Evolutionary conservation across 2,113 vertebrate species (phyloP), one percentile per base, ranked within the genome.

Genomic region (Atractosteus spatula): DNA sequence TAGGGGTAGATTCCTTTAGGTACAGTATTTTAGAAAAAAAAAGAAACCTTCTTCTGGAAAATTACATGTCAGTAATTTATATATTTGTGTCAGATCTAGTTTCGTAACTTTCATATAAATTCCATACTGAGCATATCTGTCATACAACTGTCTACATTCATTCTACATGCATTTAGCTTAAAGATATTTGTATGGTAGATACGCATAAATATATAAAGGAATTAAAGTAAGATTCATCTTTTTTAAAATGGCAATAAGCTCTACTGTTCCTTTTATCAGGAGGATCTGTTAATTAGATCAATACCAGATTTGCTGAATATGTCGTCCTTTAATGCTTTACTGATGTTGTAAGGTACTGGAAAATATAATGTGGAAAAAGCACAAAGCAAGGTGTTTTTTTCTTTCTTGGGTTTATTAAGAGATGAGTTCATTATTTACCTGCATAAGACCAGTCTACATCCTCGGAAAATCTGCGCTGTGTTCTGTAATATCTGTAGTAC

Each of bases 361-460:
- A 51, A 51, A n/a, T 5, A 59, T 13, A 7, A n/a, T 4, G 11
- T 59, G 13, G 12, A n/a, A 5, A 59, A n/a, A 59, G 57, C 5
- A n/a, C n/a, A 3, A 11, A 59, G 13, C 5, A 59, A 59, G 13
- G 11, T 59, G 12, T 59, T 59, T 59, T 59, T n/a, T 13, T 59
- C 57, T 59, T 59, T 59, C n/a, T 13, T 11, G 5, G 11, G 12
- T 59, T 5, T 5, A 29, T 29, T 14, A 59, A 59, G 57, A 29
- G 29, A 29, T 29, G 29, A 29, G 29, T 29, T 29, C 2, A 29
- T 59, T 59, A 68, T 83, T 90, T 91, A 98, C 97, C 97, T 83
- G 94, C 90, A 1, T 99, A 99, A 1, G 97, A 98, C 97, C 97
- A 99, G 76, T 98, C 96, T 68, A 98, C 94, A 73, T 96, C 95